Evolutionary conservation across 1,140 invertebrate genomes (phyloP).

Genomic region (Zaprionus kolodkinae): DNA sequence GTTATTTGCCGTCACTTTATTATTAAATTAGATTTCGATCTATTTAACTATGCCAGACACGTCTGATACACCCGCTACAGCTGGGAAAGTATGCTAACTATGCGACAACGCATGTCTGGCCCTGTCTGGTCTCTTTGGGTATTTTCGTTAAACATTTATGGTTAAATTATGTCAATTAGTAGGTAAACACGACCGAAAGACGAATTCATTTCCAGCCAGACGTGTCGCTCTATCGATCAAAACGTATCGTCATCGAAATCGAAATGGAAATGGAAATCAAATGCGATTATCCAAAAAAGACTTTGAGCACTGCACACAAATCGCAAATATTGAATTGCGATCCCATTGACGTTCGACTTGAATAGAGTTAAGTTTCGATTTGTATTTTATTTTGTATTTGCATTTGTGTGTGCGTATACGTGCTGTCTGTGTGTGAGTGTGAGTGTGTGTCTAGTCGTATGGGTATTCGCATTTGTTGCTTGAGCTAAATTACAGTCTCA

Average conservation of each 20-base stretch:
- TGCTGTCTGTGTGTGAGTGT: not conserved
- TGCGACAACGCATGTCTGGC: not conserved
- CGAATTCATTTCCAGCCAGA: constrained; percentile 11
- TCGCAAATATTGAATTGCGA: constrained; percentile 59
- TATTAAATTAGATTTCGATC: not conserved
- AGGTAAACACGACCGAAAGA: constrained; percentile 64
- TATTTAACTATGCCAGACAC: constrained; percentile 12
- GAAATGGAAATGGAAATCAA: constrained; percentile 14
- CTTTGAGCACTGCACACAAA: constrained; percentile 6
- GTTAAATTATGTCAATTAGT: constrained; percentile 82
- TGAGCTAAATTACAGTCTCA: constrained; percentile 68
- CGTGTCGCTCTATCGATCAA: constrained; percentile 4
- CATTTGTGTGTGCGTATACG: constrained; percentile 23
- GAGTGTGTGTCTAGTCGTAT: not conserved
- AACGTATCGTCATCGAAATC: not conserved
- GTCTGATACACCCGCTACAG: constrained; percentile 18
- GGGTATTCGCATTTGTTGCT: constrained; percentile 58
- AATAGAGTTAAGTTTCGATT: not conserved
- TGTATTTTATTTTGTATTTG: constrained; percentile 9
- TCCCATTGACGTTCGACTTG: constrained; percentile 13
- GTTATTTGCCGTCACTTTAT: not conserved
- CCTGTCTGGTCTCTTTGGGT: constrained; percentile 39
- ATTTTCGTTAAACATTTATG: constrained; percentile 74
- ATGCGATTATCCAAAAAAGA: constrained; percentile 47
- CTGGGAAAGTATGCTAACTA: constrained; percentile 28